Evolutionary conservation across 2,797 vertebrate species (phyloP).

Genomic region (Sebastes jordani): DNA sequence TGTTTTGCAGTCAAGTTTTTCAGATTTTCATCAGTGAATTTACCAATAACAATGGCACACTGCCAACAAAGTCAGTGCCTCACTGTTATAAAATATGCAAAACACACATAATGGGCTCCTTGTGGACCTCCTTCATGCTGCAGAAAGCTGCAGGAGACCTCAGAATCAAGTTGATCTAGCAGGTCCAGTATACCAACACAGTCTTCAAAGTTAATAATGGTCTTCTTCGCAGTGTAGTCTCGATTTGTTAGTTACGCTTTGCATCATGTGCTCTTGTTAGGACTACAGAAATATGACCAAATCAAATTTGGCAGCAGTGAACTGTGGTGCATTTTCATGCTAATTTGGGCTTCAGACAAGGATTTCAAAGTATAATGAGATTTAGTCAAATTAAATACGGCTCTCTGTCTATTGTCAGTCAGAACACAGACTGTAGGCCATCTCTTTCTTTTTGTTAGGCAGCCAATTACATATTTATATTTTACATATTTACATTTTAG

Average conservation of each 20-base stretch:
- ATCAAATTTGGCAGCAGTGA: conserved; percentile 47
- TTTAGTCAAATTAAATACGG: conserved; percentile 38
- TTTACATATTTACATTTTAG: conserved; percentile 1
- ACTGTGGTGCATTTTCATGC: conserved; percentile 28
- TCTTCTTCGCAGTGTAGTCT: conserved; percentile 9
- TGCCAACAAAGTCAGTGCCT: background rate
- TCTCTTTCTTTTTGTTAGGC: background rate
- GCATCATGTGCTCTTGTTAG: conserved; percentile 13
- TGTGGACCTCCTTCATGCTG: background rate
- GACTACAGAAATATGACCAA: conserved; percentile 20
- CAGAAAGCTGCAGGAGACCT: background rate
- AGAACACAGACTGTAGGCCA: conserved; percentile 13
- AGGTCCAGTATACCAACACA: background rate
- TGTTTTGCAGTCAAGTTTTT: background rate
- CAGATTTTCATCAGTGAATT: background rate
- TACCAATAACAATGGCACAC: background rate
- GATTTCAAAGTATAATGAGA: conserved; percentile 46
- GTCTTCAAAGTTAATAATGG: conserved; percentile 5
- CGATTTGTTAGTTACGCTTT: conserved; percentile 26
- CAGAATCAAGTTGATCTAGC: background rate
- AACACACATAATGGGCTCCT: background rate
- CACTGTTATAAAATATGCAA: background rate
- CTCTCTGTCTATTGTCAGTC: conserved; percentile 33
- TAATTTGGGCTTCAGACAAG: conserved; percentile 40
- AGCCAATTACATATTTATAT: conserved; percentile 2